phyloP scores from a whole-genome alignment of 1,140 invertebrate genomes.

The Ceratina calcarata region DNA sequence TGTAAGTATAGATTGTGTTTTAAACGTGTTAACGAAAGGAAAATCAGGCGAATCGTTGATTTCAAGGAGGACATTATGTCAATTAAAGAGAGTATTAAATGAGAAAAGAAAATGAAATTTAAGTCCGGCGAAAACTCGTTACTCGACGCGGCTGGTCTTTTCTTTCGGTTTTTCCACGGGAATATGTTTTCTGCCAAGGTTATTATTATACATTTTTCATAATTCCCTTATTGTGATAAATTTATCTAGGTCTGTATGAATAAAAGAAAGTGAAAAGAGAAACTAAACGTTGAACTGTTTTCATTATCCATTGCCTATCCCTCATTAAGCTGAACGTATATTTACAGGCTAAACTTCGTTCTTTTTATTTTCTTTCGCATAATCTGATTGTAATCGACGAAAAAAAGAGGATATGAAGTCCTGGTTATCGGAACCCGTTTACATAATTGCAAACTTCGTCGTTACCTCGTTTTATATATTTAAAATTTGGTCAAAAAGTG shows the following conservation, averaged over 20 bases:
- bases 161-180: constrained; percentile 40
- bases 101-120: background rate
- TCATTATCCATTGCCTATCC: background rate
- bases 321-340: too few species aligned
- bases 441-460: too few species aligned
- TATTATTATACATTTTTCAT: constrained; percentile 51
- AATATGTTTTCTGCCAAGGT: constrained; percentile 44
- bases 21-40: constrained; percentile 54
- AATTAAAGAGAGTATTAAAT: constrained; percentile 53
- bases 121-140: constrained; percentile 42
- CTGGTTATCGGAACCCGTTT: too few species aligned
- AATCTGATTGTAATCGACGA: too few species aligned
- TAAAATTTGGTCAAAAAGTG: background rate
- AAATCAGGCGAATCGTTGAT: constrained; percentile 39
- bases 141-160: constrained; percentile 43
- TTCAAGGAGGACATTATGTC: constrained; percentile 57
- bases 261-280: constrained; percentile 52
- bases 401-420: too few species aligned
- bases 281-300: constrained; percentile 27
- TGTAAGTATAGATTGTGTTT: constrained; percentile 64
- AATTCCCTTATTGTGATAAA: constrained; percentile 64
- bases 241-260: constrained; percentile 58
- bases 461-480: too few species aligned
- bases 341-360: too few species aligned
- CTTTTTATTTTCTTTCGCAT: too few species aligned